Conservation (phyloP, 2,113 vertebrate genomes). For the Stomatorhinus ivindoensis region DNA sequence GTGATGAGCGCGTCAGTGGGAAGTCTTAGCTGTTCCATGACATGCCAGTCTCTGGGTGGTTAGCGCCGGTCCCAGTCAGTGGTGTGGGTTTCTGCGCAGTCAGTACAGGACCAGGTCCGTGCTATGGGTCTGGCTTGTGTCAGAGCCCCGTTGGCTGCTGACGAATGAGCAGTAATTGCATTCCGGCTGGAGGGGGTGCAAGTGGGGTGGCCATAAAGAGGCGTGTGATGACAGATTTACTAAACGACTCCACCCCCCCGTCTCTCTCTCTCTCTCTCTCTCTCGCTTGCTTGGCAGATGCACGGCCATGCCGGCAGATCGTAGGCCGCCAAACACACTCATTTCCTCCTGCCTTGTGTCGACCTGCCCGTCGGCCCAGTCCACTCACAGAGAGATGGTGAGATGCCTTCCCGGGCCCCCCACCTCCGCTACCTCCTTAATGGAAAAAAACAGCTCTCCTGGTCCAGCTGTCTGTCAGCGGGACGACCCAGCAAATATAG, state of each 20-base stretch:
- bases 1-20: background rate
- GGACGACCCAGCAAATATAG: background rate
- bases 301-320: background rate
- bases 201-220: slow-evolving; percentile 21
- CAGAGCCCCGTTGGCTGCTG: slow-evolving; percentile 21
- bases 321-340: background rate
- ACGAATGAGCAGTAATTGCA: slow-evolving; percentile 29
- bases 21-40: background rate
- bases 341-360: background rate
- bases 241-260: slow-evolving; percentile 11
- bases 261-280: background rate
- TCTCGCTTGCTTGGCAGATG: background rate
- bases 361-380: background rate
- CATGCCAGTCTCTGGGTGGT: background rate
- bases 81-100: background rate
- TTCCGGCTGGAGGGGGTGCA: slow-evolving; percentile 16
- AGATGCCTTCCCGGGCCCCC: background rate
- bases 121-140: slow-evolving; percentile 24
- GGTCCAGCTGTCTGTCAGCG: background rate
- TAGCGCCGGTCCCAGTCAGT: background rate
- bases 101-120: slow-evolving; percentile 19
- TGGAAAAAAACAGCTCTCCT: background rate
- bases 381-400: background rate
- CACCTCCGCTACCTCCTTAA: background rate
- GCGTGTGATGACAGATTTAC: slow-evolving; percentile 30